Conservation (phyloP, 1,140 invertebrate genomes). For the Aphelinus certus region DNA sequence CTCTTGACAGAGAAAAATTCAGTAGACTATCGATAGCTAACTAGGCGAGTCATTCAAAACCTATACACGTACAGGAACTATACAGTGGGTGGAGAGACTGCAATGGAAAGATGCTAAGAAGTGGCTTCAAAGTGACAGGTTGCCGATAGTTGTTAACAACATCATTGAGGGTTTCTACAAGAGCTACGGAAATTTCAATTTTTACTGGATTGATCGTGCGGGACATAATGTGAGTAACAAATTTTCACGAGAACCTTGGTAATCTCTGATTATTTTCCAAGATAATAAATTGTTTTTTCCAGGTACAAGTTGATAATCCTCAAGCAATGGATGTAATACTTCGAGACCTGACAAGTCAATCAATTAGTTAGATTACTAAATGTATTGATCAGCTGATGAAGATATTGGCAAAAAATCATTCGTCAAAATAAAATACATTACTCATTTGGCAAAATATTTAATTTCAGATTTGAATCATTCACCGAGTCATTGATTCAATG, state of each 20-base stretch:
- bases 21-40: not conserved
- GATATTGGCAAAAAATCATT: no score
- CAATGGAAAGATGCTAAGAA: slow-evolving; percentile 69
- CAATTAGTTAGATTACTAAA: no score
- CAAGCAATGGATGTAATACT: slow-evolving; percentile 67
- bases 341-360: slow-evolving; percentile 62
- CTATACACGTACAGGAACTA: slow-evolving; percentile 51
- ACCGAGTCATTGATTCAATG: no score
- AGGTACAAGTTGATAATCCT: slow-evolving; percentile 74
- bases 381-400: no score
- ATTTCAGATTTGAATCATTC: no score
- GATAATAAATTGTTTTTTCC: slow-evolving; percentile 43
- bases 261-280: not conserved
- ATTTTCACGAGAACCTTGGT: not conserved
- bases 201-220: slow-evolving; percentile 79
- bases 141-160: slow-evolving; percentile 68
- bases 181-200: slow-evolving; percentile 72
- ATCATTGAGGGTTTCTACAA: slow-evolving; percentile 75
- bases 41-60: not conserved
- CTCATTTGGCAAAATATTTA: no score
- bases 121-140: slow-evolving; percentile 67
- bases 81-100: slow-evolving; percentile 76
- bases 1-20: slow-evolving; percentile 58
- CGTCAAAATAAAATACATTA: no score
- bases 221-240: slow-evolving; percentile 73